Evolutionary conservation across 2,113 vertebrate species (phyloP).

Genomic region (Xenotilapia flavipinnis): DNA sequence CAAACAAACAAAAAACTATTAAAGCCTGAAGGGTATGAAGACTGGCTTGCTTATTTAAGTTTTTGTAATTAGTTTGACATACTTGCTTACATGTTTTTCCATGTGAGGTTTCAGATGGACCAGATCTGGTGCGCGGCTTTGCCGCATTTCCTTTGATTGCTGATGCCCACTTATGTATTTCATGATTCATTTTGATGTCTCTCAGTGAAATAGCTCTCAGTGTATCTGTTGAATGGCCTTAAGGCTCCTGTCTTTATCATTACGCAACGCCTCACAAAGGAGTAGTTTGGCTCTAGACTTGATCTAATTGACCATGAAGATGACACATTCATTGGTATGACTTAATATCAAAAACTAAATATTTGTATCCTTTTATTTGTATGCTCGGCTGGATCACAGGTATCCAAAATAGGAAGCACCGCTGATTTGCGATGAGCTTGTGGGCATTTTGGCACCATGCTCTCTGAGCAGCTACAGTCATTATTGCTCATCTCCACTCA

Average conservation of each 20-base stretch:
- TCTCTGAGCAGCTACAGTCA: slow-evolving; percentile 9
- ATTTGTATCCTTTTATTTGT: not conserved
- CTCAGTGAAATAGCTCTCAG: not conserved
- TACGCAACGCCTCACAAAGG: not conserved
- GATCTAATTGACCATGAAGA: slow-evolving; percentile 22
- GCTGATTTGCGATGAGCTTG: not conserved
- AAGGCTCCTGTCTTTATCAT: not conserved
- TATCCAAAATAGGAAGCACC: not conserved
- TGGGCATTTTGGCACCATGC: not conserved
- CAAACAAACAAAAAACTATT: not conserved
- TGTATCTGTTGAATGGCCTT: slow-evolving; percentile 10
- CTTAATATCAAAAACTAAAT: not conserved
- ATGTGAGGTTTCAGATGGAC: not conserved
- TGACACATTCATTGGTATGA: not conserved
- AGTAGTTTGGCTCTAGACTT: slow-evolving; percentile 6
- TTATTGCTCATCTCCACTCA: slow-evolving; percentile 27
- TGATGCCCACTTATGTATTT: not conserved
- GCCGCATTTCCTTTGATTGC: not conserved
- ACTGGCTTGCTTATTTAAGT: not conserved
- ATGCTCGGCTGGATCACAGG: not conserved
- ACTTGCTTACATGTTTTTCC: not conserved
- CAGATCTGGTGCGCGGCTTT: not conserved
- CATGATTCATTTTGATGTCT: not conserved
- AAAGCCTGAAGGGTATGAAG: not conserved
- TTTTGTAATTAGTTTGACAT: not conserved